Conservation (phyloP, 2,888 invertebrate species). For the Aporophyla lueneburgensis region DNA sequence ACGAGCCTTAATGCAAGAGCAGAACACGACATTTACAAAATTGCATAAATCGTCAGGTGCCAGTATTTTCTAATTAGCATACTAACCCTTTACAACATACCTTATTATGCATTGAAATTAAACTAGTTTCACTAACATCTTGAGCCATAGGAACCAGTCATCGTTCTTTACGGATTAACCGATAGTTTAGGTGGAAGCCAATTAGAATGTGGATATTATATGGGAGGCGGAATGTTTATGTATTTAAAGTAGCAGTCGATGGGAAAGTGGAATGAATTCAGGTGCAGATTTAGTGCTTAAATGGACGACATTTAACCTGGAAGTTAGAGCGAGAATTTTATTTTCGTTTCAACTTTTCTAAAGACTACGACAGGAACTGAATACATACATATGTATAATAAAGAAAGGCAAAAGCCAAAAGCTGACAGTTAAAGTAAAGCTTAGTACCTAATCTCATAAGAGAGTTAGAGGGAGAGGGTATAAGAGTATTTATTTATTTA, state of each 20-base stretch:
- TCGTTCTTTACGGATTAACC: slow-evolving; percentile 37
- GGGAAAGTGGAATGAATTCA: slow-evolving; percentile 30
- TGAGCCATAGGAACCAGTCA: slow-evolving; percentile 22
- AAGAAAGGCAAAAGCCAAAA: no score
- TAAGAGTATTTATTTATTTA: no score
- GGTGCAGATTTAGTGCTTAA: neutral
- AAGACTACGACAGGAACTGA: neutral
- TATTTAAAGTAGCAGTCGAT: slow-evolving; percentile 6
- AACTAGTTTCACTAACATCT: slow-evolving; percentile 49
- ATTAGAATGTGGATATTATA: slow-evolving; percentile 43
- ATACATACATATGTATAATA: no score
- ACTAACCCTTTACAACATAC: slow-evolving; percentile 58
- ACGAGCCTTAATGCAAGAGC: slow-evolving; percentile 10
- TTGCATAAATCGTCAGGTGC: slow-evolving; percentile 49
- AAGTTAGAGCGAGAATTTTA: neutral
- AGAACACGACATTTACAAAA: slow-evolving; percentile 17
- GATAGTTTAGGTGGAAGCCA: slow-evolving; percentile 11
- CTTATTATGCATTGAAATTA: slow-evolving; percentile 60
- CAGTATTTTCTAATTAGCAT: slow-evolving; percentile 48
- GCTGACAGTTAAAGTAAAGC: no score
- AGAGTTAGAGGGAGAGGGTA: no score
- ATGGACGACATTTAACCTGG: neutral
- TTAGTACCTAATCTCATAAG: no score
- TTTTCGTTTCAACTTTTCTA: neutral
- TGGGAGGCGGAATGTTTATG: slow-evolving; percentile 22